Conservation (phyloP, 2,888 invertebrate genomes). For the Strigamia crassipes region DNA sequence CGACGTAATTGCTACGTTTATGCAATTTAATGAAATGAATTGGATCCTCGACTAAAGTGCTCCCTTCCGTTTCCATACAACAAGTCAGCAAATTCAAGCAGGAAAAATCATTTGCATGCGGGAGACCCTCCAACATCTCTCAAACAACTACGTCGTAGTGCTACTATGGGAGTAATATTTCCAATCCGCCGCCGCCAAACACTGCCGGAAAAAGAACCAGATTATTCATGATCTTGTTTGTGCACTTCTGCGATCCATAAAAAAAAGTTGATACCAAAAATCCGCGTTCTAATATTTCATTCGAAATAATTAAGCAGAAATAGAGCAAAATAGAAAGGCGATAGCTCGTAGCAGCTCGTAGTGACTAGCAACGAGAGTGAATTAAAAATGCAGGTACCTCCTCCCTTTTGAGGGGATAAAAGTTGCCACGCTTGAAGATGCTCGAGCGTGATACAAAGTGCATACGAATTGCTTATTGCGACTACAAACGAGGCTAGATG, state of each 20-base stretch:
- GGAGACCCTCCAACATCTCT: not conserved
- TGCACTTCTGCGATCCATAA: not conserved
- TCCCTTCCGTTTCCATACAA: slow-evolving; percentile 7
- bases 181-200: not conserved
- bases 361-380: slow-evolving; percentile 1
- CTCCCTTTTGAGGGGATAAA: not conserved
- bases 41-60: slow-evolving; percentile 26
- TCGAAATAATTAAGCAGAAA: too few relatives aligned
- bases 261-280: not conserved
- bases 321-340: too few relatives aligned
- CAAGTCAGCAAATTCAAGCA: slow-evolving; percentile 4
- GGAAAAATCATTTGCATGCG: slow-evolving; percentile 27
- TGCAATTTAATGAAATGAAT: slow-evolving; percentile 36
- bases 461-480: slow-evolving; percentile 23
- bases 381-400: slow-evolving; percentile 14
- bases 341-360: too few relatives aligned
- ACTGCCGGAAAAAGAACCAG: not conserved
- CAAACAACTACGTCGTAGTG: not conserved
- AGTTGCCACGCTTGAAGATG: slow-evolving; percentile 13
- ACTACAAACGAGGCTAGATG: slow-evolving; percentile 27
- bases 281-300: too few relatives aligned
- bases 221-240: slow-evolving; percentile 33
- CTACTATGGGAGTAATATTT: slow-evolving; percentile 12
- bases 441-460: not conserved
- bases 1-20: slow-evolving; percentile 31